These are phyloP conservation scores for Drepanosiphum platanoidis DNA, from an alignment of 2,888 invertebrate species.

Conservation along the genomic window DNA sequence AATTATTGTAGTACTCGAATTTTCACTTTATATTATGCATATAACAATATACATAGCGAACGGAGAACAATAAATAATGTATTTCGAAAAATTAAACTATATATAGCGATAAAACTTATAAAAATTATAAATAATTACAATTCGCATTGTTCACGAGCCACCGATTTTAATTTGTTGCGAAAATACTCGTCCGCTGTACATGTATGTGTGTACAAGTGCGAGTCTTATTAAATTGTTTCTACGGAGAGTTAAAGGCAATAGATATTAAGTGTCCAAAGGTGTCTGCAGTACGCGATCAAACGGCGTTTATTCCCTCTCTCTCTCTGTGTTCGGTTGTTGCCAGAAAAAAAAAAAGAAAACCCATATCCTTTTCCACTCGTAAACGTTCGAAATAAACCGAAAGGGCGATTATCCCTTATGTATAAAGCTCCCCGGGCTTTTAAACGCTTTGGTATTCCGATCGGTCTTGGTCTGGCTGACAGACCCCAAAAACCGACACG, in stretches of 20 bases:
- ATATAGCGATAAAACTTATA: too few species aligned
- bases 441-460: slow-evolving; percentile 62
- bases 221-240: neutral
- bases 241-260: neutral
- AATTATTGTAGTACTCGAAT: too few species aligned
- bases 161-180: neutral
- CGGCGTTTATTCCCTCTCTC: slow-evolving; percentile 39
- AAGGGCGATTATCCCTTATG: slow-evolving; percentile 61
- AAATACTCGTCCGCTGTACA: neutral
- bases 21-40: too few species aligned
- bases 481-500: slow-evolving; percentile 62
- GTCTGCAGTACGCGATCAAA: slow-evolving; percentile 35
- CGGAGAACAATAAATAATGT: too few species aligned
- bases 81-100: too few species aligned
- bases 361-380: slow-evolving; percentile 60
- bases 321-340: slow-evolving; percentile 20
- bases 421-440: slow-evolving; percentile 61
- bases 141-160: neutral
- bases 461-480: slow-evolving; percentile 61
- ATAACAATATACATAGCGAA: too few species aligned
- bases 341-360: slow-evolving; percentile 39
- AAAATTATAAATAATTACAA: neutral
- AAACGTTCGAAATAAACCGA: slow-evolving; percentile 62
- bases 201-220: neutral
- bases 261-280: slow-evolving; percentile 26